Base-by-base conservation (phyloP, 2,888 invertebrate species). In the Hirtodrosophila histrioides region DNA sequence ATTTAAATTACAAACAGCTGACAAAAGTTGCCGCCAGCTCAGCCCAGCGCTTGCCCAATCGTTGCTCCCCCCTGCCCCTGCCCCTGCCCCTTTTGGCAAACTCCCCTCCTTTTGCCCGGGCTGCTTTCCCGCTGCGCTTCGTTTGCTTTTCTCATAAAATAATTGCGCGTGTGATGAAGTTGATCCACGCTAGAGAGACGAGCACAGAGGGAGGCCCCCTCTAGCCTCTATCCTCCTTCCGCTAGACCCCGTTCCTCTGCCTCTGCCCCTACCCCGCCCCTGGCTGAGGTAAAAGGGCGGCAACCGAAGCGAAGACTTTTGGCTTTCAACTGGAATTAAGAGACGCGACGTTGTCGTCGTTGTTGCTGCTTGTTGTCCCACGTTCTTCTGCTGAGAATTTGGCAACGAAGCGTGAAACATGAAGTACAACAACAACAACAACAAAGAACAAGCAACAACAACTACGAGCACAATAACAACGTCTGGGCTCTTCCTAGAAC, bases 351-450 rank as follows among this genome's bases (percentile, higher is more conserved):
- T 55, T 58, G 46, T 53, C 43, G 33, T 58, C 64, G 24, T 23
- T 29, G 39, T 62, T 10, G 27, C 45, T 54, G 29, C 17, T 36
- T 37, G 43, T 64, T 69, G 69, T 75, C 69, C 73, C 69, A 78
- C 68, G 79, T 73, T 71, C 63, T 62, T 48, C 56, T 41, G 66
- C 82, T 85, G 87, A 83, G 88, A 87, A 87, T 85, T 88, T 83
- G 83, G 81, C 81, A 88, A 79, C 83, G 70, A 85, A 87, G 88
- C 86, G 86, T 86, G 83, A 87, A 87, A 85, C 74, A 85, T 77
- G 76, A 64, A 78, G 61, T 57, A 63, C 60, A 64, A 70, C 57
- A 72, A 64, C 56, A 54, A 39, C 36, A 46, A 29, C 27, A 33
- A 17, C 11, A 43, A 17, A 17, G 17, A 17, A 35, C 23, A 46